Evolutionary conservation across 2,113 vertebrate genomes (phyloP), one percentile per base, ranked within the genome.

Genomic region (Oreochromis spilurus): DNA sequence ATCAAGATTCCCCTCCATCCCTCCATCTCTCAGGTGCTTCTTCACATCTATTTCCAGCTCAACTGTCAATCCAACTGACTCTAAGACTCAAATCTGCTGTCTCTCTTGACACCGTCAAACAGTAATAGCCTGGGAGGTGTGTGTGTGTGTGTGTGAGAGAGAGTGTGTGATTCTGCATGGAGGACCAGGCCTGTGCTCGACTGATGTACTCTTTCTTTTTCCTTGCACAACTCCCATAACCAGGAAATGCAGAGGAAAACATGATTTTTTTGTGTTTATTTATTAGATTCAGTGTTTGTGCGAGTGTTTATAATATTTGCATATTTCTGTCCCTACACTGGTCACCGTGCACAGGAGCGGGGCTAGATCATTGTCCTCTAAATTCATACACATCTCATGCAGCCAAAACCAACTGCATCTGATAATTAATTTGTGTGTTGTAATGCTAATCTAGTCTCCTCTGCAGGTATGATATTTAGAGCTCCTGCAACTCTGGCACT

Each of bases 21-120:
- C 80, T 88, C 83, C 26, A 77, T 90, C 77, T 81, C 84, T 45
- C 72, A 14, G 83, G 89, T 11, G 36, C 83, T 86, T 70, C 40
- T 78, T 92, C 84, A 92, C 86, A 91, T 94, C 92, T 94, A 94
- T 94, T 94, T 95, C 83, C 93, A 90, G 92, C 93, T 87, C 83
- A 17, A 70, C 94, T 95, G 94, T 95, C 95, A 93, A 82, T 94
- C 93, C 72, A 26, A 4, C 88, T 84, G 85, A 89, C 91, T 93
- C 72, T 26, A 82, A 88, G 79, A 79, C 88, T 93, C 78, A 93
- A 94, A 95, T 95, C 89, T 91, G 86, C 90, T 82, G 90, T 93
- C 91, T 93, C 81, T 85, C 86, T 72, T 83, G 88, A 93, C 91
- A 93, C 82, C 17, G 77, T 91, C 92, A 90, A 90, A 90, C 85